A percentile compares a stretch with the other conserved stretches of the same genome.
Evolutionary conservation across 1,140 invertebrate genomes (phyloP).

Genomic region (Panagrolaimus sp.): DNA sequence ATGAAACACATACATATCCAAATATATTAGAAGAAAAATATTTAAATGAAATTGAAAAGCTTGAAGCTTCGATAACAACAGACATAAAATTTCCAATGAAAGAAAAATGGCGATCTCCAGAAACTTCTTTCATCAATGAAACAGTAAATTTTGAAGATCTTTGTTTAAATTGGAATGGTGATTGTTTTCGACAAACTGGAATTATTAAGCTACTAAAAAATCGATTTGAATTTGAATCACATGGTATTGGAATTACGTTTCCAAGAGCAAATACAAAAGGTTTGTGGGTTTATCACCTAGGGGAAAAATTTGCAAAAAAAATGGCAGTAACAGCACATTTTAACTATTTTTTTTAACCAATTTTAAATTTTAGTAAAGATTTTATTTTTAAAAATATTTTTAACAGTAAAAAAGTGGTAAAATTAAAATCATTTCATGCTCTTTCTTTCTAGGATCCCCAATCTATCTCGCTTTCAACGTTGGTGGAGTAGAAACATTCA

Average conservation of each 20-base stretch:
- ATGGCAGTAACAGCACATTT: too few relatives aligned
- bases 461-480: slow-evolving; percentile 57
- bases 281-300: too few relatives aligned
- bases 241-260: slow-evolving; percentile 51
- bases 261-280: slow-evolving; percentile 54
- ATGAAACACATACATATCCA: slow-evolving; percentile 39
- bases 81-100: slow-evolving; percentile 43
- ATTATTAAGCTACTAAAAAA: slow-evolving; percentile 51
- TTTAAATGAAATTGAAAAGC: slow-evolving; percentile 45
- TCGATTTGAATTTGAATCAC: slow-evolving; percentile 41
- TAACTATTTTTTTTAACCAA: too few relatives aligned
- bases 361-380: background rate
- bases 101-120: slow-evolving; percentile 34
- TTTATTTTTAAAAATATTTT: too few relatives aligned
- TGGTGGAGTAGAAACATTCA: slow-evolving; percentile 52
- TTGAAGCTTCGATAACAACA: slow-evolving; percentile 42
- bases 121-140: slow-evolving; percentile 33
- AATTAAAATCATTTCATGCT: too few relatives aligned
- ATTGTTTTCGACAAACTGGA: slow-evolving; percentile 52
- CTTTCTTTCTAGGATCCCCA: slow-evolving; percentile 29
- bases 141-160: slow-evolving; percentile 48
- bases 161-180: slow-evolving; percentile 56
- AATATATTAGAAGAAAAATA: slow-evolving; percentile 50
- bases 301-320: too few relatives aligned
- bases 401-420: too few relatives aligned